Evolutionary conservation across 2,888 invertebrate genomes (phyloP), one percentile per base, ranked within the genome.

Genomic region (Pimpla rufipes): DNA sequence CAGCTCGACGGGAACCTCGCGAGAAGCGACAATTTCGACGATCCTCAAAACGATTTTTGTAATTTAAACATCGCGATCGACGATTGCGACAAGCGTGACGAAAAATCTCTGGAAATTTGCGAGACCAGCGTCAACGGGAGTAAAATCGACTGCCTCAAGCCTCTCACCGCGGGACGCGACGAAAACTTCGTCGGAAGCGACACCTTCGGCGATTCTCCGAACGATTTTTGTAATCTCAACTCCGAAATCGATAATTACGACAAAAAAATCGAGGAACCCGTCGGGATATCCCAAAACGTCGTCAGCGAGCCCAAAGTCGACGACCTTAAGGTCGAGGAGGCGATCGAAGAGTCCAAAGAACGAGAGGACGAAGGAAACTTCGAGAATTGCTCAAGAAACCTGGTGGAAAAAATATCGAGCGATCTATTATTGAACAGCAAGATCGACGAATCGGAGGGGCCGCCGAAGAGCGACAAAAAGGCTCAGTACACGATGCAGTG

Each of bases 401-500:
- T 8, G 40, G 35, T 45, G 2, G 45, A 59, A 1, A 40, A 21
- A 1, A 40, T 74, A 18, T 55, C 59, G 37, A 45, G 16, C 16
- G 16, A 71, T 35, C n/a, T 73, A 10, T 29, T 73, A 10, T 29
- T 18, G 7, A 47, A 74, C 11, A 74, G 21, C 47, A 37, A 45
- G 66, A 42, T 66, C 13, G 42, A 66, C 13, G 2, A 2, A 45
- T 13, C 66, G 13, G 45, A 37, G 21, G 11, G 18, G 0, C 18
- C 4, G 40, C 18, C 3, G 45, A 59, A 62, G 29, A 11, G 29
- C 13, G 64, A 59, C 10, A 37, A 47, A 59, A 59, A 35, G 16
- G n/a, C 21, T 13, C 47, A 59, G 16, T 45, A 57, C 18, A 62
- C 62, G 11, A 21, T 62, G 16, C 59, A 35, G 35, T 85, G 85